Evolutionary conservation across 2,888 invertebrate species (phyloP), one percentile per base, ranked within the genome.

Genomic region (Tetragonisca angustula): DNA sequence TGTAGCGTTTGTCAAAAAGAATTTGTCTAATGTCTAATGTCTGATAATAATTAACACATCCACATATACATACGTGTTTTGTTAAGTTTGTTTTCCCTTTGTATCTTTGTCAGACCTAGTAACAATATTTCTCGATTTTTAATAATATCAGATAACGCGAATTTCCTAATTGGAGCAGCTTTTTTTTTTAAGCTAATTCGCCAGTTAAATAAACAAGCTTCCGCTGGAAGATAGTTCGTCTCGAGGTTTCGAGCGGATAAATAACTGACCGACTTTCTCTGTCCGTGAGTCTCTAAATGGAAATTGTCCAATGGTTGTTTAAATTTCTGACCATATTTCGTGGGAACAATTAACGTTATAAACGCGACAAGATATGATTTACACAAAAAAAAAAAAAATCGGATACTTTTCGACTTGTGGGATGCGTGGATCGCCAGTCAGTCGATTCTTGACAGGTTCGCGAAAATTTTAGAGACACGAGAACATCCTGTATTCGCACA

Each of bases 251-350:
- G 52, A 52, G 80, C 80, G 27, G 19, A 59, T 79, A 81, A 79
- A 79, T 80, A 79, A 71, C 59, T 52, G 62, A 59, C 50, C 13
- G 32, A 56, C 49, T 52, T 62, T 19, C 32, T 43, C 17, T 21
- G 36, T 4, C 9, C 52, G 32, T 50, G 36, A 65, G 43, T 59
- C 71, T 32, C 52, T 52, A 79, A 59, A 81, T 80, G 80, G 71
- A 79, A 81, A 80, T 71, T 69, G 59, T 71, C 43, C 43, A 65
- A 17, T 59, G 80, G 50, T 79, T 79, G 70, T 79, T 80, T 71
- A 79, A 80, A 80, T 71, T 70, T 67, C 80, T 59, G 56, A 71
- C 19, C 27, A 17, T 24, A 36, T 54, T 50, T 19, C 65, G n/a
- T 59, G 59, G 64, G 49, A 43, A n/a, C 27, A n/a, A 15, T 15